Percentiles rank a stretch among this genome's conserved stretches.
Conservation (phyloP, 2,888 invertebrate genomes). For the Apeira syringaria region DNA sequence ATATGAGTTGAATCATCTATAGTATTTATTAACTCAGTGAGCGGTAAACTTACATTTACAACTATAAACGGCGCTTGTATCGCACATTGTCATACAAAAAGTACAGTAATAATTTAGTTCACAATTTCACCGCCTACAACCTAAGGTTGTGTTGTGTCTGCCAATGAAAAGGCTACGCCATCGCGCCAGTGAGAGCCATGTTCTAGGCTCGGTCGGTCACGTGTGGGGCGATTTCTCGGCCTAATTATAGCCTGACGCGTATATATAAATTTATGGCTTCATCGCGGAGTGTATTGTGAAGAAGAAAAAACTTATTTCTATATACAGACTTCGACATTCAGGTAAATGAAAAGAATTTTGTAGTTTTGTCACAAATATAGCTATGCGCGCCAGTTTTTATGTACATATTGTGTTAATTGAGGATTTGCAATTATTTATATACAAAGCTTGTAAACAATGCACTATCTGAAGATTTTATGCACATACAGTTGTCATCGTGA, state of each 20-base stretch:
- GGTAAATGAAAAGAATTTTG: conserved; percentile 9
- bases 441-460: not conserved
- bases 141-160: conserved; percentile 16
- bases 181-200: conserved; percentile 66
- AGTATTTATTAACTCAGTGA: not conserved
- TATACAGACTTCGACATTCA: not conserved
- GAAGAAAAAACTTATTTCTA: conserved; percentile 20
- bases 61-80: not conserved
- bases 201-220: conserved; percentile 53
- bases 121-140: not conserved
- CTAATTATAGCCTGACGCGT: conserved; percentile 48
- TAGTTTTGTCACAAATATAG: not conserved
- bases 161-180: conserved; percentile 48
- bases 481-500: too few relatives aligned
- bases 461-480: not conserved
- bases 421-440: not conserved
- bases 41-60: conserved; percentile 10
- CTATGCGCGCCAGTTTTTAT: too few relatives aligned
- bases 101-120: not conserved
- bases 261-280: conserved; percentile 48
- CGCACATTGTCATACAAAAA: not conserved
- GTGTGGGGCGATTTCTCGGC: conserved; percentile 30
- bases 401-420: not conserved
- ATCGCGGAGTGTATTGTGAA: conserved; percentile 26
- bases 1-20: not conserved